Base-by-base conservation (phyloP, 2,888 invertebrate genomes). In the Mythimna vitellina region DNA sequence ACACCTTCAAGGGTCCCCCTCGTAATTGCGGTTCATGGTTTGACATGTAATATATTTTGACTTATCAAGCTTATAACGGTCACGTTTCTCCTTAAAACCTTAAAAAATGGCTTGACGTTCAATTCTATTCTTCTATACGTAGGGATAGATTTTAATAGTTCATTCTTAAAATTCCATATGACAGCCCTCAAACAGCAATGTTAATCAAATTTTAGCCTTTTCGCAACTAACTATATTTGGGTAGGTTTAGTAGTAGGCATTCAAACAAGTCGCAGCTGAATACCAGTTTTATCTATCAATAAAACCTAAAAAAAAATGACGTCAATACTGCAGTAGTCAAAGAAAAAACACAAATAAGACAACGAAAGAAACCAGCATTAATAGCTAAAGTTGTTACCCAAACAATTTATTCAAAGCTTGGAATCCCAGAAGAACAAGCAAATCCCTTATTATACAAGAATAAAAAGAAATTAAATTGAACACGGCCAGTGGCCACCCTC, bases 401-500 rank as follows among this genome's bases (percentile, higher is more conserved):
- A 64, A 66, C 53, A 73, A 80, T 61, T 57, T 73, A 80, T 80
- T 83, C 65, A 83, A 76, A 63, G 63, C 62, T 58, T 62, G n/a
- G 51, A 76, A 66, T 68, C 65, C 73, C 81, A 73, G 57, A 67
- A 78, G 79, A 76, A 70, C 65, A 76, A 76, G 65, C 73, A 76
- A 76, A 80, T 71, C 68, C 73, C 76, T 73, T 73, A 84, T 72
- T 84, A 79, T 62, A 74, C 66, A 65, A 61, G 76, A 80, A 77
- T 79, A 69, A 84, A 73, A 73, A 76, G 56, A 64, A 84, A 84
- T 76, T 79, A 83, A 86, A 84, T 88, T 82, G 69, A 75, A 71
- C 69, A 78, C 83, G 75, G 79, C 69, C 62, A 66, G 70, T 77
- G 73, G 70, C 79, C 84, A 82, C 86, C 88, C 89, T 84, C 80